Conservation (phyloP, 2,888 invertebrate species). For the Halictus ligatus region DNA sequence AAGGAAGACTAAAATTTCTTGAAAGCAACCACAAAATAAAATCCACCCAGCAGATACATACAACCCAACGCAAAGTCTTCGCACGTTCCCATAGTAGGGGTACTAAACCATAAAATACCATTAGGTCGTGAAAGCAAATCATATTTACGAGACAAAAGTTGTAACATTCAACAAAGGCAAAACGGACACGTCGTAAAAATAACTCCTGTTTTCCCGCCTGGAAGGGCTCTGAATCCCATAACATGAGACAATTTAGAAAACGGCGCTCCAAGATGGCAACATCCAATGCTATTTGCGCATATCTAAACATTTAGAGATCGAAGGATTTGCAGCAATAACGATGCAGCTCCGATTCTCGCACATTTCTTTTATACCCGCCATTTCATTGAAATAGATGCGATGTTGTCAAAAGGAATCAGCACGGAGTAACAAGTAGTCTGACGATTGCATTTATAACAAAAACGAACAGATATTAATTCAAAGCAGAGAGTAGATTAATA, state of each 20-base stretch:
- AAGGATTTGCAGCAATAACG: background rate
- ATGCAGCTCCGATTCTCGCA: background rate
- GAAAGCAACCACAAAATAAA: background rate
- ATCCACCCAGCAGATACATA: background rate
- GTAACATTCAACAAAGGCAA: slow-evolving; percentile 6
- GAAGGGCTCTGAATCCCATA: background rate
- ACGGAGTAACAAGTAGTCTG: background rate
- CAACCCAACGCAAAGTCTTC: background rate
- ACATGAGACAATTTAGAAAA: slow-evolving; percentile 5
- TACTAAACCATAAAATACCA: slow-evolving; percentile 11
- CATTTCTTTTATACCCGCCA: background rate
- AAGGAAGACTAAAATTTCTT: background rate
- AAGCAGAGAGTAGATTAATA: background rate
- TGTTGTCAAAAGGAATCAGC: background rate
- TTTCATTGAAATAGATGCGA: background rate
- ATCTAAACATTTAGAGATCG: background rate
- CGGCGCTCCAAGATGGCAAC: background rate
- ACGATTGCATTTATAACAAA: background rate
- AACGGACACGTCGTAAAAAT: slow-evolving; percentile 9
- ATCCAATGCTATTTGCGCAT: background rate
- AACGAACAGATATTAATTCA: background rate
- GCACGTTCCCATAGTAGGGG: background rate
- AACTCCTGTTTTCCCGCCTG: background rate
- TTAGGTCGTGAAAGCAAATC: slow-evolving; percentile 4
- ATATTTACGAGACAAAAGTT: slow-evolving; percentile 2